phyloP scores from a whole-genome alignment of 2,888 invertebrate genomes.

The Orthonychiurus folsomi region DNA sequence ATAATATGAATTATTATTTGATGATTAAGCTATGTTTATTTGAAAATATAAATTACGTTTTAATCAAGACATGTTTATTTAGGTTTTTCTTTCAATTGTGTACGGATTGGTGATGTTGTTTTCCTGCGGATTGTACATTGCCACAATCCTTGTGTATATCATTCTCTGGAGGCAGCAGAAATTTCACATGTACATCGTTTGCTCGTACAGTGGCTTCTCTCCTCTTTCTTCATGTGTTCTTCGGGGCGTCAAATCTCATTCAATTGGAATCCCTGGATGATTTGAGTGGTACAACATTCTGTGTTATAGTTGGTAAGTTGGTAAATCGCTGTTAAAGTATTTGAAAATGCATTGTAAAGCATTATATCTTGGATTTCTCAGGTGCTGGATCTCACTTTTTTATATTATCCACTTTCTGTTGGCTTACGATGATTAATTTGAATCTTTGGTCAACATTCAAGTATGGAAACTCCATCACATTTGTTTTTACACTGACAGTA shows the following conservation, averaged over 20 bases:
- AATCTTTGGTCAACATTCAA: constrained; percentile 37
- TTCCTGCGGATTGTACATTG: constrained; percentile 17
- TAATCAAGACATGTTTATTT: too few species aligned
- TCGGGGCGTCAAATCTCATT: constrained; percentile 16
- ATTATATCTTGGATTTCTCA: constrained; percentile 12
- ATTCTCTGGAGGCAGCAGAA: constrained; percentile 19
- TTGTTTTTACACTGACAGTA: too few species aligned
- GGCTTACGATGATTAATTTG: constrained; percentile 34
- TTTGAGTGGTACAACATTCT: neutral
- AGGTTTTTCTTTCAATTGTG: neutral
- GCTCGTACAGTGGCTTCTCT: constrained; percentile 16
- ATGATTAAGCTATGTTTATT: too few species aligned
- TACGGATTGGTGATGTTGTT: constrained; percentile 19
- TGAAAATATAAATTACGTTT: too few species aligned
- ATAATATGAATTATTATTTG: too few species aligned
- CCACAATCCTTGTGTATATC: constrained; percentile 18
- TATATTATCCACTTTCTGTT: constrained; percentile 30
- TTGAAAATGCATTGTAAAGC: constrained; percentile 4
- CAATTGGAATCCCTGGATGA: constrained; percentile 8
- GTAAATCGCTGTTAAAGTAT: too few species aligned
- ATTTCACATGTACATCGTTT: constrained; percentile 19
- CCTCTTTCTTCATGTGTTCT: constrained; percentile 19
- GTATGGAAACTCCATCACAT: too few species aligned
- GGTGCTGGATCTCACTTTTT: constrained; percentile 31
- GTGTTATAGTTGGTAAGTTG: constrained; percentile 3